Evolutionary conservation across 2,113 vertebrate genomes (phyloP).

Genomic region (Laticauda laticaudata): DNA sequence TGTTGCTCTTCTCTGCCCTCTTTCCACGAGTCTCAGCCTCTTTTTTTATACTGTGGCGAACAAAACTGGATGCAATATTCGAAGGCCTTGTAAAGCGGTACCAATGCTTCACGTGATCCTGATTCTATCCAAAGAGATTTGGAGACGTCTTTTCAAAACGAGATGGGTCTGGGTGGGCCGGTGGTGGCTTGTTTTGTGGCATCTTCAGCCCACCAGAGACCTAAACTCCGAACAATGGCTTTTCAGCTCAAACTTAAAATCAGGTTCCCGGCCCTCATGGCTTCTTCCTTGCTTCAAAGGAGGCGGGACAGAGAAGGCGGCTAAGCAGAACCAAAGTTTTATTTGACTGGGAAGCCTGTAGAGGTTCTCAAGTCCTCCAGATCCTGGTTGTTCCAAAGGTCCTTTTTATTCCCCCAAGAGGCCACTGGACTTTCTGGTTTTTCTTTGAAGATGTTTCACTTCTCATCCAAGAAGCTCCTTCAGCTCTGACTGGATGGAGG

Average conservation of each 20-base stretch:
- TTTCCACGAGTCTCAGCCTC: background rate
- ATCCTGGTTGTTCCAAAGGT: too few relatives aligned
- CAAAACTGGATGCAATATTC: background rate
- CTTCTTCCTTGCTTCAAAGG: background rate
- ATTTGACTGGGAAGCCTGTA: background rate
- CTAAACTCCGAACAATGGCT: background rate
- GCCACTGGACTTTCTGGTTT: too few relatives aligned
- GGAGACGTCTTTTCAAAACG: background rate
- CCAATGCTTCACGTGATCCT: background rate
- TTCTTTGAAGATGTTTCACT: too few relatives aligned
- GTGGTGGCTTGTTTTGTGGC: background rate
- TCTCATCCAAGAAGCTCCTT: too few relatives aligned
- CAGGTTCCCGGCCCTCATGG: background rate
- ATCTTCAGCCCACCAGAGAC: background rate
- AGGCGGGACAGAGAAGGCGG: background rate
- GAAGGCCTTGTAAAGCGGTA: background rate
- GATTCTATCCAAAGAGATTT: background rate
- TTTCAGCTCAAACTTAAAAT: background rate
- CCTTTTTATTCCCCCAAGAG: too few relatives aligned
- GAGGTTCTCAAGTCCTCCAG: too few relatives aligned
- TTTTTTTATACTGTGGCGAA: background rate
- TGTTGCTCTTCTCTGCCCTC: background rate
- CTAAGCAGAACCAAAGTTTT: background rate
- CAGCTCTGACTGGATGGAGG: too few relatives aligned
- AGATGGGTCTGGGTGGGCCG: background rate